These are phyloP conservation scores for Euzophera pinguis DNA, from an alignment of 2,888 invertebrate species.

Conservation along the genomic window DNA sequence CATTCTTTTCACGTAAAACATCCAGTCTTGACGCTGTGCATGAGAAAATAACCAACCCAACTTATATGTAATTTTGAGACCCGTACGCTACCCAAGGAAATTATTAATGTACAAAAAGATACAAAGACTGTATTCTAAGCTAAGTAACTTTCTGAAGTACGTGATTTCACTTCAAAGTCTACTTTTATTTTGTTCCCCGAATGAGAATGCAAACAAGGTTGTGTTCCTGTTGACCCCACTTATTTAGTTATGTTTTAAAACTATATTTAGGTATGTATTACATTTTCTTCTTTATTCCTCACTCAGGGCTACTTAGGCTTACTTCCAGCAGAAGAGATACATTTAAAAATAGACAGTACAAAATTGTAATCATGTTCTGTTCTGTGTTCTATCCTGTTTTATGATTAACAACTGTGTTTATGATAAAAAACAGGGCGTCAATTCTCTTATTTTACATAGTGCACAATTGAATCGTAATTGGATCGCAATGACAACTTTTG, in stretches of 20 bases:
- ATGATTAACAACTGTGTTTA: too few relatives aligned
- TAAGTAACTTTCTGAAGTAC: slow-evolving; percentile 57
- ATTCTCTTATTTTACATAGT: too few relatives aligned
- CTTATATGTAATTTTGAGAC: slow-evolving; percentile 51
- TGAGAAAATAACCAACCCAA: slow-evolving; percentile 57
- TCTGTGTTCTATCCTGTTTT: too few relatives aligned
- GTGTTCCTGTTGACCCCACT: neutral
- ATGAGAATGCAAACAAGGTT: slow-evolving; percentile 46
- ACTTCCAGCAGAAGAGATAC: too few relatives aligned
- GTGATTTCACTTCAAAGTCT: slow-evolving; percentile 63
- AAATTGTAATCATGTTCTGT: too few relatives aligned
- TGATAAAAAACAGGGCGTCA: too few relatives aligned
- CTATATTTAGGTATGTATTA: too few relatives aligned
- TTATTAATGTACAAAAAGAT: slow-evolving; percentile 67
- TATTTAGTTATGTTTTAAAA: neutral
- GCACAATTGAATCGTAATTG: too few relatives aligned
- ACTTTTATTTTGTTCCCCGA: slow-evolving; percentile 43
- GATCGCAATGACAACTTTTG: too few relatives aligned
- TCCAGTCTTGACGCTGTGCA: slow-evolving; percentile 60
- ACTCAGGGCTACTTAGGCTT: too few relatives aligned
- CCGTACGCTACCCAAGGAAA: slow-evolving; percentile 53
- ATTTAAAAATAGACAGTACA: too few relatives aligned
- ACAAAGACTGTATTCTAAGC: slow-evolving; percentile 55
- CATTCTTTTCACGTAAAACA: slow-evolving; percentile 70
- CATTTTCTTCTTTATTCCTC: too few relatives aligned